Evolutionary conservation across 2,797 vertebrate species (phyloP), one percentile per base, ranked within the genome.

Genomic region (Chanos chanos): DNA sequence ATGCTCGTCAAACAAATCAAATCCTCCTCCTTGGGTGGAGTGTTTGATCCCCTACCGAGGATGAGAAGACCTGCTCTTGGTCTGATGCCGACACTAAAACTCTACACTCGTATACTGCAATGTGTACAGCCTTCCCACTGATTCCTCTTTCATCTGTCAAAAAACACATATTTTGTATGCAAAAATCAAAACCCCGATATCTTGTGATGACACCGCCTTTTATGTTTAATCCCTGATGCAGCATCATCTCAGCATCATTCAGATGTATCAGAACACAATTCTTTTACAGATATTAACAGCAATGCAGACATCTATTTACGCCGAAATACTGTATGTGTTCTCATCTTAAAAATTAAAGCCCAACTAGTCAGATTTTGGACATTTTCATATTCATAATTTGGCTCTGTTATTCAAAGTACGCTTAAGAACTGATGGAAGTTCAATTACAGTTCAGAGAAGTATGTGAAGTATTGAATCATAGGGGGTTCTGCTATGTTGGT

Each of bases 111-210:
- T 25, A 31, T 62, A 9, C 21, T 25, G 13, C n/a, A 21, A n/a
- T n/a, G n/a, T 64, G 48, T 53, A 68, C 2, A 13, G 67, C 58
- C 53, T 73, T 57, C 63, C 61, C 31, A 50, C 74, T 70, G 63
- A 68, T 74, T 72, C 71, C 12, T 47, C 59, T 75, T 77, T 81
- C 22, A 78, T 82, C 77, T 64, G 52, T 68, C 63, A 48, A 28
- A 7, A 63, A 69, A 8, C 4, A 40, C 55, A 31, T 13, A 45
- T 18, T 76, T 52, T 58, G 10, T 61, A 65, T 27, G 64, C 44
- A 59, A 16, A 73, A 73, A 73, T 83, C 61, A 57, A 68, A 73
- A 76, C 24, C 22, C 40, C 8, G 6, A 52, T 60, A 63, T 75
- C 59, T 75, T 64, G 76, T n/a, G 44, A 33, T 72, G 73, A 71